Percentiles rank a stretch among this genome's conserved stretches.
Conservation (phyloP, 2,113 vertebrate genomes). For the Hyaena hyaena region DNA sequence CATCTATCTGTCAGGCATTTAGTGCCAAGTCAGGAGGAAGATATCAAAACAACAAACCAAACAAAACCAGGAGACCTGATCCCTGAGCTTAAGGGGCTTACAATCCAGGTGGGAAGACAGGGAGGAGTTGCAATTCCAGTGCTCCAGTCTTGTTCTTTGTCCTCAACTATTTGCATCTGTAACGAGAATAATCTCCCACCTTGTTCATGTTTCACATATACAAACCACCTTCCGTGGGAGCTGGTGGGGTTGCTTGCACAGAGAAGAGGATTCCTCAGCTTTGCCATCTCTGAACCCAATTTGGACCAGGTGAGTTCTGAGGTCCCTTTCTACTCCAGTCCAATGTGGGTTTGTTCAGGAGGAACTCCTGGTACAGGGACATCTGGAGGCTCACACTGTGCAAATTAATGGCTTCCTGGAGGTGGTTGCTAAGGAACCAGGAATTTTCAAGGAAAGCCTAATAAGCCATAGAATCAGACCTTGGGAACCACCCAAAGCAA, state of each 20-base stretch:
- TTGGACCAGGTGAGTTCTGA: background rate
- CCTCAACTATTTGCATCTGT: background rate
- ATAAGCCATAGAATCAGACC: background rate
- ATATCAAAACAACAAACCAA: background rate
- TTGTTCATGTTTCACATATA: background rate
- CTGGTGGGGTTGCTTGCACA: background rate
- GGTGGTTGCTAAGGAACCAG: constrained; percentile 51
- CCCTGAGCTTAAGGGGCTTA: background rate
- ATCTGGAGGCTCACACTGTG: constrained; percentile 11
- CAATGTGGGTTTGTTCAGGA: background rate
- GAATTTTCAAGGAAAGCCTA: constrained; percentile 45
- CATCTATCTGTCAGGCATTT: background rate
- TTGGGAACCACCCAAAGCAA: background rate
- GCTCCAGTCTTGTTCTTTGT: background rate
- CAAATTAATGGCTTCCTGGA: constrained; percentile 35
- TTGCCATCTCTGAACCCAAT: background rate
- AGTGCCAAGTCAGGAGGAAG: background rate
- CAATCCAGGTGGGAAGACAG: background rate
- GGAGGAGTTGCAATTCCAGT: background rate
- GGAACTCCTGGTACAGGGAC: background rate
- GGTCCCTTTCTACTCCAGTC: background rate
- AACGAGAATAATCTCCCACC: background rate
- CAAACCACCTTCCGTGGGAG: background rate
- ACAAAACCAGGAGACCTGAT: background rate
- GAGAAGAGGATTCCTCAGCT: background rate